A percentile compares a stretch with the other conserved stretches of the same genome.
Conservation (phyloP, 2,888 invertebrate species). For the Chaetogeoica ovagalla region DNA sequence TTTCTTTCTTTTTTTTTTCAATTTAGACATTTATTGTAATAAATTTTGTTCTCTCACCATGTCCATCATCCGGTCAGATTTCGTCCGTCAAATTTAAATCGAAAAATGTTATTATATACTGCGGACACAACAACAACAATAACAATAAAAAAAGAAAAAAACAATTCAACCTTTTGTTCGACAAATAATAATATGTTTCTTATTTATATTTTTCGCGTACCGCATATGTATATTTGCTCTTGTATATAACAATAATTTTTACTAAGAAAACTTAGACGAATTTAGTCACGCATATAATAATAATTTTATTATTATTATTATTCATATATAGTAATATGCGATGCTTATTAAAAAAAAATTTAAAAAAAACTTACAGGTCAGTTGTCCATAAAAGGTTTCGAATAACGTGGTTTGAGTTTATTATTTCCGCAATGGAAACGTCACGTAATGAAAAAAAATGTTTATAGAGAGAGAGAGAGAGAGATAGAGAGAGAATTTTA, state of each 20-base stretch:
- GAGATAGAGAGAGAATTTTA: too few species aligned
- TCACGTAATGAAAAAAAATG: too few species aligned
- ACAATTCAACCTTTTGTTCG: too few species aligned
- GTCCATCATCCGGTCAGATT: neutral
- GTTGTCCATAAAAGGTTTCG: too few species aligned
- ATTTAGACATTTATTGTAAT: neutral
- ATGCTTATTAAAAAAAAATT: neutral
- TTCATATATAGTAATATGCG: too few species aligned
- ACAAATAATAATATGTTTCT: too few species aligned
- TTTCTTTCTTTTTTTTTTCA: neutral
- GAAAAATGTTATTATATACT: neutral
- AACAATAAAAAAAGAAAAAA: neutral
- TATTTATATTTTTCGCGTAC: too few species aligned
- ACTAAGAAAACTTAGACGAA: neutral
- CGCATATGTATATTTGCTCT: neutral
- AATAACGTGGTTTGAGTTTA: too few species aligned
- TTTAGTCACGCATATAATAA: neutral
- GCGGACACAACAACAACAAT: neutral
- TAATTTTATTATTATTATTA: neutral
- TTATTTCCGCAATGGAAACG: too few species aligned
- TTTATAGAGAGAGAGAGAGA: too few species aligned
- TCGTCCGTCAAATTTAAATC: neutral
- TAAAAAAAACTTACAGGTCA: neutral
- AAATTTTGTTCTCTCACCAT: too few species aligned
- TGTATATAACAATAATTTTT: conserved; percentile 7